phyloP scores from a whole-genome alignment of 2,113 vertebrate genomes.

The Phyllopteryx taeniolatus region DNA sequence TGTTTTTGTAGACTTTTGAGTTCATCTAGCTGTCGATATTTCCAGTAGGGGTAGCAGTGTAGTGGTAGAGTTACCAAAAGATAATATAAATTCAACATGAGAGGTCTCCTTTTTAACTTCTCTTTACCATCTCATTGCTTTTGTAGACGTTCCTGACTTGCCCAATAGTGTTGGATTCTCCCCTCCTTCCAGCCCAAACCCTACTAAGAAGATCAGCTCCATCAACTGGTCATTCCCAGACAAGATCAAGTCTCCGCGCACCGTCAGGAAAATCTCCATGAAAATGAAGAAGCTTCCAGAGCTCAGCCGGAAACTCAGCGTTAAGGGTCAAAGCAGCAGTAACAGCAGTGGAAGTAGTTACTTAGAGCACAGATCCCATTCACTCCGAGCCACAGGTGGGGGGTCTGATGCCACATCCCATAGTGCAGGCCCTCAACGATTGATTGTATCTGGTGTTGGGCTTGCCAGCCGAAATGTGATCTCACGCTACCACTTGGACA shows the following conservation, averaged over 20 bases:
- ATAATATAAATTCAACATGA: neutral
- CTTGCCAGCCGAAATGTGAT: slow-evolving; percentile 91
- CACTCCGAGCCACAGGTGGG: slow-evolving; percentile 33
- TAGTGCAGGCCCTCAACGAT: slow-evolving; percentile 49
- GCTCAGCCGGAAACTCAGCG: slow-evolving; percentile 89
- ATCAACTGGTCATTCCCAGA: slow-evolving; percentile 97
- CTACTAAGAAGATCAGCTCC: slow-evolving; percentile 86
- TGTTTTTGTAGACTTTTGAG: neutral
- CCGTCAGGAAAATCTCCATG: slow-evolving; percentile 96
- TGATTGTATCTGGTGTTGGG: slow-evolving; percentile 73
- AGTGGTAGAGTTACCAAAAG: neutral
- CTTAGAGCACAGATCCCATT: slow-evolving; percentile 59
- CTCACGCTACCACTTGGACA: slow-evolving; percentile 95
- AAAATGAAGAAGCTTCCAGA: slow-evolving; percentile 98
- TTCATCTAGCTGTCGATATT: neutral
- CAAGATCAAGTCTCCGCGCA: slow-evolving; percentile 96
- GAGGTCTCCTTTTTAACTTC: slow-evolving; percentile 15
- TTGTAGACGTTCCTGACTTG: slow-evolving; percentile 61
- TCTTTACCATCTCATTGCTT: slow-evolving; percentile 32
- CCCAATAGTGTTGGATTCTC: slow-evolving; percentile 72
- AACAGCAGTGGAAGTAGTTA: slow-evolving; percentile 62
- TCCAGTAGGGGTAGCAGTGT: neutral
- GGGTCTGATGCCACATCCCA: slow-evolving; percentile 41
- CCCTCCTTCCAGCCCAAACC: slow-evolving; percentile 86
- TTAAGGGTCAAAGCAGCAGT: slow-evolving; percentile 80